These are phyloP conservation scores for Campylorhamphus procurvoides DNA, from an alignment of 2,113 vertebrate genomes.

Conservation along the genomic window DNA sequence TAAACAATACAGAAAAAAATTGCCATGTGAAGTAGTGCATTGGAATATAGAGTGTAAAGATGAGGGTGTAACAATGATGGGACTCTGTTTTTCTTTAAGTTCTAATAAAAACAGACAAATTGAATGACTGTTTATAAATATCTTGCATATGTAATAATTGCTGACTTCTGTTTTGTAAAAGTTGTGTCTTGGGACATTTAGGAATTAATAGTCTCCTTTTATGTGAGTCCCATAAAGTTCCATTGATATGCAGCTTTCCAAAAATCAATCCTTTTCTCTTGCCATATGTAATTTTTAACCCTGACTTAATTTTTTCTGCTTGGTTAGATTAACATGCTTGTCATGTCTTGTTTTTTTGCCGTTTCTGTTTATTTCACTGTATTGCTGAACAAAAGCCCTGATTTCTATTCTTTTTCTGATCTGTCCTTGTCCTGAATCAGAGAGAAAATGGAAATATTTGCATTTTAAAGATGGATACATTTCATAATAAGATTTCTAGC, in stretches of 20 bases:
- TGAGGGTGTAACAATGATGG: conserved; percentile 42
- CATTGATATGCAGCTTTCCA: not conserved
- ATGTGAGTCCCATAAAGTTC: not conserved
- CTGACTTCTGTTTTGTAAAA: conserved; percentile 28
- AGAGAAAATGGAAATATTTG: not conserved
- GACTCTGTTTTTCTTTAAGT: conserved; percentile 33
- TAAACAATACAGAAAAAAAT: not conserved
- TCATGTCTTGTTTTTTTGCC: not conserved
- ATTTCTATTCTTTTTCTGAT: not conserved
- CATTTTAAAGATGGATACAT: not conserved
- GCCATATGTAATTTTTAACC: not conserved
- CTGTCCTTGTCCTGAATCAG: not conserved
- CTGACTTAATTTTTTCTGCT: not conserved
- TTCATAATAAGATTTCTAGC: not conserved
- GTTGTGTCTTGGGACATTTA: not conserved
- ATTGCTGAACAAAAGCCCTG: not conserved
- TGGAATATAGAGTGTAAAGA: conserved; percentile 9
- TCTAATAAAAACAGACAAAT: conserved; percentile 53
- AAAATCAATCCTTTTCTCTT: not conserved
- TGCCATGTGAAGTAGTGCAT: not conserved
- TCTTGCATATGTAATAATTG: conserved; percentile 17
- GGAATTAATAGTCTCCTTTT: not conserved
- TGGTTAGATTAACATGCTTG: not conserved
- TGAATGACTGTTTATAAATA: conserved; percentile 26
- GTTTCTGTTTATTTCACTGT: not conserved